Percentiles rank a stretch among this genome's conserved stretches.
Evolutionary conservation across 1,140 invertebrate species (phyloP).

Genomic region (Anoplophora glabripennis): DNA sequence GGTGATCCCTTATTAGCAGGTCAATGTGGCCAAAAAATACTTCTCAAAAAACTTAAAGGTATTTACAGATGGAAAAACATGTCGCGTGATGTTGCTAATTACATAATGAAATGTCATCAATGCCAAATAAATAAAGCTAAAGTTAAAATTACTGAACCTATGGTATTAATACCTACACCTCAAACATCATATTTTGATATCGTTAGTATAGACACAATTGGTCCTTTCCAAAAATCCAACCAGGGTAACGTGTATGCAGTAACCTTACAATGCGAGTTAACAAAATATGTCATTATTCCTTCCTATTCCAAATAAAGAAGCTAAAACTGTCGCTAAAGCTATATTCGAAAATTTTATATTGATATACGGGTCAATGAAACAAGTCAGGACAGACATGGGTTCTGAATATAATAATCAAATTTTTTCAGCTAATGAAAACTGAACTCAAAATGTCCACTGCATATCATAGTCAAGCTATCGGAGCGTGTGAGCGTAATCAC

Average conservation of each 20-base stretch:
- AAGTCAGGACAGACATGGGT: too few relatives aligned
- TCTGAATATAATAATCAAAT: conserved; percentile 10
- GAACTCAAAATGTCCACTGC: conserved; percentile 5
- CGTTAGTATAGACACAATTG: conserved; percentile 6
- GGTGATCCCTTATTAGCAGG: conserved; percentile 1
- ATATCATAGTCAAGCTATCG: too few relatives aligned
- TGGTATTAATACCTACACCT: neutral
- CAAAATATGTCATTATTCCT: conserved; percentile 10
- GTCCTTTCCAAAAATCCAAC: neutral
- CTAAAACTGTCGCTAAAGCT: too few relatives aligned
- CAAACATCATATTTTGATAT: conserved; percentile 14
- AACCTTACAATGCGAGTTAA: conserved; percentile 13
- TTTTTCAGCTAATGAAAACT: neutral
- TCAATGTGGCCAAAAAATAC: conserved; percentile 1
- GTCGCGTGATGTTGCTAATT: conserved; percentile 1
- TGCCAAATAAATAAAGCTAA: conserved; percentile 14
- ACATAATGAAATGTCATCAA: conserved; percentile 2
- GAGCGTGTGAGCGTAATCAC: too few relatives aligned
- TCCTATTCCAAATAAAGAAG: conserved; percentile 6
- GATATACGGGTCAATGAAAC: too few relatives aligned
- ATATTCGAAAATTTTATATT: too few relatives aligned
- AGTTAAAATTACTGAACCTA: neutral
- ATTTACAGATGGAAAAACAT: conserved; percentile 11
- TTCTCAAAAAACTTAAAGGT: conserved; percentile 3
- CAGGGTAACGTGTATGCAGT: too few relatives aligned